Conservation (phyloP, 1,140 invertebrate genomes). For the Anagrus nilaparvatae region DNA sequence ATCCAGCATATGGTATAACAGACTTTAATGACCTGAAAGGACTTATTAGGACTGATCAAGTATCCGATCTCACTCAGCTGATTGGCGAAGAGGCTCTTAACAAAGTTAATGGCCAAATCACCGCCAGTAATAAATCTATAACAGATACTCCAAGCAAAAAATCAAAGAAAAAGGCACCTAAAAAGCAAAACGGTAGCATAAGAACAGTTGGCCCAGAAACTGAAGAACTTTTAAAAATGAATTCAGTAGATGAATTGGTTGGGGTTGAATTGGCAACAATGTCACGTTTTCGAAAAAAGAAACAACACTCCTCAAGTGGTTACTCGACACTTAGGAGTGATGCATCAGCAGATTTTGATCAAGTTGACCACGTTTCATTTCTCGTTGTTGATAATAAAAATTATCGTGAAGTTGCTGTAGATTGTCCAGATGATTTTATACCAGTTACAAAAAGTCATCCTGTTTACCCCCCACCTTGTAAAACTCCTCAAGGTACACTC, state of each 20-base stretch:
- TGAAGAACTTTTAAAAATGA: slow-evolving; percentile 32
- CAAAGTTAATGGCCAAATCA: slow-evolving; percentile 14
- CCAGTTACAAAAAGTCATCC: slow-evolving; percentile 61
- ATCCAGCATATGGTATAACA: slow-evolving; percentile 35
- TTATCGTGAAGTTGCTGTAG: slow-evolving; percentile 62
- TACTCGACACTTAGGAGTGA: slow-evolving; percentile 42
- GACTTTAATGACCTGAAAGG: slow-evolving; percentile 33
- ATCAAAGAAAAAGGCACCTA: slow-evolving; percentile 15
- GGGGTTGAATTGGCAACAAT: slow-evolving; percentile 23
- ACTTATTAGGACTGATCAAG: slow-evolving; percentile 30
- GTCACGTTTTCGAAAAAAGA: slow-evolving; percentile 23
- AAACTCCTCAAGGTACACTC: slow-evolving; percentile 25
- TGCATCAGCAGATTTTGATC: slow-evolving; percentile 37
- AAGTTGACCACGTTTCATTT: slow-evolving; percentile 24
- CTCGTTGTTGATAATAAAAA: slow-evolving; percentile 32
- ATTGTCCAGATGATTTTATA: slow-evolving; percentile 66
- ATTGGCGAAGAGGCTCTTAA: slow-evolving; percentile 27
- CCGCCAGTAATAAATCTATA: slow-evolving; percentile 8
- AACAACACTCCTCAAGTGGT: slow-evolving; percentile 35
- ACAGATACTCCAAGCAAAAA: slow-evolving; percentile 10
- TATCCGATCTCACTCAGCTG: slow-evolving; percentile 27
- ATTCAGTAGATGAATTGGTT: slow-evolving; percentile 44
- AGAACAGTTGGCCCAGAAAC: slow-evolving; percentile 19
- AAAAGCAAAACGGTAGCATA: slow-evolving; percentile 12
- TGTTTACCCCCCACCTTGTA: slow-evolving; percentile 56